Conservation (phyloP, 2,113 vertebrate species). For the Equus quagga region DNA sequence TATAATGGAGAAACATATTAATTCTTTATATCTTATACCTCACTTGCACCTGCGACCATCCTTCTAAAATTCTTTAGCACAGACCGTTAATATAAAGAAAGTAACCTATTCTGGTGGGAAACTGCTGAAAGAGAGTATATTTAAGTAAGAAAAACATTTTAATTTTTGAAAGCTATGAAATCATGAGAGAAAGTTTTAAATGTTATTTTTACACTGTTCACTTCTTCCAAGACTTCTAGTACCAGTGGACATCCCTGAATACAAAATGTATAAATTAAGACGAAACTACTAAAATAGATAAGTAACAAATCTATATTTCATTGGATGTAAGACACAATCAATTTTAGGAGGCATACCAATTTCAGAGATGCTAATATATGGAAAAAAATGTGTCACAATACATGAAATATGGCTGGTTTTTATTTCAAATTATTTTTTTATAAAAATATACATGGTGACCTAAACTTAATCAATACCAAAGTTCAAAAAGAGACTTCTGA, state of each 20-base stretch:
- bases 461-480: background rate
- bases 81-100: background rate
- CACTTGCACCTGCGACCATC: background rate
- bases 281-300: background rate
- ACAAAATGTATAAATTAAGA: background rate
- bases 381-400: background rate
- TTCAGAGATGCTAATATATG: background rate
- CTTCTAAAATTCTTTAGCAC: slow-evolving; percentile 15
- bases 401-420: background rate
- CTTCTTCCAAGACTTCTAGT: background rate
- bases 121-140: background rate
- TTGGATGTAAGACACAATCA: background rate
- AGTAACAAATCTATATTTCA: background rate
- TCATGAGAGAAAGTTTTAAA: background rate
- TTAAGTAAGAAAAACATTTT: background rate
- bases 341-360: background rate
- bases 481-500: background rate
- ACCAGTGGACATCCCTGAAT: background rate
- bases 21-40: background rate
- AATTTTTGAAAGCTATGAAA: background rate
- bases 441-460: background rate
- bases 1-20: background rate
- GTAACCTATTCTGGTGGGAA: background rate
- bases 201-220: background rate
- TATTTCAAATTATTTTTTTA: background rate